Base-by-base conservation (phyloP, 2,113 vertebrate species). In the Falcunculus frontatus region DNA sequence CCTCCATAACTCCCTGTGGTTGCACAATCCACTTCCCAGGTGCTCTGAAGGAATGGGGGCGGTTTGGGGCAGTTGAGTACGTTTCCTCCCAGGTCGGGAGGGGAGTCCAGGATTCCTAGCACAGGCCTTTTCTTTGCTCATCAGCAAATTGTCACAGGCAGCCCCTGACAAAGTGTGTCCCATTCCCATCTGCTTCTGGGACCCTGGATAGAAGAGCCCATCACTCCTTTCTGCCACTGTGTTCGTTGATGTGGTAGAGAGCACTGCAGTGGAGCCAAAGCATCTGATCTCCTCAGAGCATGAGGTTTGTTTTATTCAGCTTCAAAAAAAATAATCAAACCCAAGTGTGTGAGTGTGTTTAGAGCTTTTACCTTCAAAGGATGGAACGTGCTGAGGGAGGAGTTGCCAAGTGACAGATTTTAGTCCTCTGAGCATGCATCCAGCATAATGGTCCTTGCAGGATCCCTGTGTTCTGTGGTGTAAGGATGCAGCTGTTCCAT, bases 191-290 rank as follows among this genome's bases (percentile, higher is more conserved):
- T 15, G 1, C 9, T 14, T 7, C 9, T 56, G 55, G 53, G 33
- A 41, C 19, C 16, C 37, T 78, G 56, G 44, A 2, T 55, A 44
- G 19, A 65, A 4, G 33, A 84, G 26, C 63, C 55, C 59, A 0
- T 59, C 42, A 2, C 27, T 85, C 11, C 83, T 78, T 35, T 35
- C 67, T 79, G 50, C 20, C 2, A 0, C 39, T 41, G 44, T 21
- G n/a, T 41, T 70, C 0, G 0, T 6, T 59, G 53, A 11, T 7
- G 0, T 44, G 42, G 37, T 29, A 27, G 64, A 60, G 46, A 46
- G 17, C 55, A 60, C 46, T 25, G 29, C 26, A 55, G 19, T 11
- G 27, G n/a, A 82, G 76, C 67, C 72, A 76, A 46, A 60, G 23
- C 27, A 52, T 37, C 72, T 6, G 3, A 2, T 56, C 33, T 80